Evolutionary conservation across 2,797 vertebrate species (phyloP).

Genomic region (Sebastes vulpes): DNA sequence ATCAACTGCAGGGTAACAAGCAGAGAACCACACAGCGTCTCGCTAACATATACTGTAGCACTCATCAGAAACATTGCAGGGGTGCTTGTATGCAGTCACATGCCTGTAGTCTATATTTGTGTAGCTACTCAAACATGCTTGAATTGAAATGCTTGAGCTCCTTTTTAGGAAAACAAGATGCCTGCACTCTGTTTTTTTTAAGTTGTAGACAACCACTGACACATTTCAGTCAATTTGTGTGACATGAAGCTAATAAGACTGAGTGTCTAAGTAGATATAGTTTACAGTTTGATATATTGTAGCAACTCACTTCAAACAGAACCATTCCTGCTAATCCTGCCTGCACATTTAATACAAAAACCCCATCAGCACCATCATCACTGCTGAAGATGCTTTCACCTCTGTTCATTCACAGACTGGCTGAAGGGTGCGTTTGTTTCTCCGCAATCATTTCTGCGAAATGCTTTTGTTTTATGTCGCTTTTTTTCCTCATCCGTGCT

Average conservation of each 20-base stretch:
- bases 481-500: neutral
- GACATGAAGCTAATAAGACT: conserved; percentile 9
- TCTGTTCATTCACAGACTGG: conserved; percentile 38
- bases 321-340: neutral
- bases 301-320: conserved; percentile 12
- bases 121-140: neutral
- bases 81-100: conserved; percentile 28
- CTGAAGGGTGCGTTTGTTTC: conserved; percentile 42
- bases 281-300: neutral
- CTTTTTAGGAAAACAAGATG: conserved; percentile 2
- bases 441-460: conserved; percentile 30
- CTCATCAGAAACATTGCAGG: conserved; percentile 51
- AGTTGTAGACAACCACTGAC: neutral
- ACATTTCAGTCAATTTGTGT: neutral
- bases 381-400: conserved; percentile 27
- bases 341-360: conserved; percentile 11
- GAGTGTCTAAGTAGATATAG: neutral
- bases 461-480: conserved; percentile 47
- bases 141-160: neutral
- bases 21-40: conserved; percentile 5
- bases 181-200: neutral
- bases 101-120: conserved; percentile 6
- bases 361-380: conserved; percentile 27
- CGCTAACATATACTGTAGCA: conserved; percentile 4
- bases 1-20: neutral